Evolutionary conservation across 1,140 invertebrate genomes (phyloP).

Genomic region (Nilaparvata lugens): DNA sequence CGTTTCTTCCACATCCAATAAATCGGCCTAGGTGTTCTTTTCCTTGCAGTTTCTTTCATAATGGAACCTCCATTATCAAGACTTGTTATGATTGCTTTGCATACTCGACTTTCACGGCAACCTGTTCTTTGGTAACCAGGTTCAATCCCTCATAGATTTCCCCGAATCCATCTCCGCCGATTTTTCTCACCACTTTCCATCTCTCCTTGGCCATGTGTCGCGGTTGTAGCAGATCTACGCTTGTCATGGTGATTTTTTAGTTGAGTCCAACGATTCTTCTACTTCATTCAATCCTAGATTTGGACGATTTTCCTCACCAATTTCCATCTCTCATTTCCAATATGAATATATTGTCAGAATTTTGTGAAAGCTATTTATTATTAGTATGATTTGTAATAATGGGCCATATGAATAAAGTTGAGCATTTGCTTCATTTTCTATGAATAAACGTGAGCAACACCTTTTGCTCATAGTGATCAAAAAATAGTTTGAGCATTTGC

Average conservation of each 20-base stretch:
- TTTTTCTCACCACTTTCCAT: constrained; percentile 95
- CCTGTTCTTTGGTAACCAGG: constrained; percentile 89
- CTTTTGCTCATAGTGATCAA: no score
- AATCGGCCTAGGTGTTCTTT: constrained; percentile 94
- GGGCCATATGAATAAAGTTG: no score
- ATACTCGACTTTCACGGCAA: constrained; percentile 97
- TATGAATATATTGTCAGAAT: no score
- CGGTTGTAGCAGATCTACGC: constrained; percentile 88
- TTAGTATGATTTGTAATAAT: no score
- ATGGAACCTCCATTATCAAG: constrained; percentile 99
- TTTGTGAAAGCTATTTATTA: no score
- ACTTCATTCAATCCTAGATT: constrained; percentile 31
- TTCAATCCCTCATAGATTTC: constrained; percentile 99
- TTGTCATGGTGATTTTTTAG: constrained; percentile 80
- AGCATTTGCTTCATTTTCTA: no score
- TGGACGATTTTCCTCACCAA: no score
- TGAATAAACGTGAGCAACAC: no score
- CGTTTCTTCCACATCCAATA: constrained; percentile 97
- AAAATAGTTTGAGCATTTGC: no score
- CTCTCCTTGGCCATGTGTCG: constrained; percentile 95
- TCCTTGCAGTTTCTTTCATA: constrained; percentile 81
- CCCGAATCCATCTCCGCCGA: constrained; percentile 99
- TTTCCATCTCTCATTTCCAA: no score
- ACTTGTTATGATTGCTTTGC: constrained; percentile 97
- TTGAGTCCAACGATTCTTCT: constrained; percentile 58